These are phyloP conservation scores for Antechinus flavipes DNA, from an alignment of 2,113 vertebrate species.

Conservation along the genomic window DNA sequence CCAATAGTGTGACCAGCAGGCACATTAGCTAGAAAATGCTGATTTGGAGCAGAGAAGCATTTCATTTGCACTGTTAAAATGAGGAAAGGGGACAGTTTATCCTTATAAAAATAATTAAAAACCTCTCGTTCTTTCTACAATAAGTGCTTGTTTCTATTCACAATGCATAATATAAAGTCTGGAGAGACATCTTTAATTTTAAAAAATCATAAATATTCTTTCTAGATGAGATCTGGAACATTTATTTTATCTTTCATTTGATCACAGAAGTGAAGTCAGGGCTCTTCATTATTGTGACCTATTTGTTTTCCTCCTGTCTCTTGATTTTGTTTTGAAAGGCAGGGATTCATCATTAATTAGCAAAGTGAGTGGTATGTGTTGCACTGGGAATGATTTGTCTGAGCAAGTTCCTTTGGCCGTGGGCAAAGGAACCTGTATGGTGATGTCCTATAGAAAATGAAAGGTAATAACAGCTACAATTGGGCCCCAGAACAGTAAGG, in stretches of 20 bases:
- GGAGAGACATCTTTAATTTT: neutral
- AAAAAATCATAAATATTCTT: neutral
- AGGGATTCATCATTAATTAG: slow-evolving; percentile 11
- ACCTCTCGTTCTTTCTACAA: neutral
- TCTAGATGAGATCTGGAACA: neutral
- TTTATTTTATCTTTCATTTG: neutral
- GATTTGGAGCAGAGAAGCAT: neutral
- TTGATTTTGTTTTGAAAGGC: slow-evolving; percentile 37
- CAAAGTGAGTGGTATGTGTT: neutral
- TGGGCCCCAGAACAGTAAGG: neutral
- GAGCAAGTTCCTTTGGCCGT: neutral
- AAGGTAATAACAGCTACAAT: neutral
- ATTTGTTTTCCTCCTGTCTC: neutral
- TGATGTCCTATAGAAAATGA: neutral
- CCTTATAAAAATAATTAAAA: neutral
- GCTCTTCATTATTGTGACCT: neutral
- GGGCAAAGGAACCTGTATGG: slow-evolving; percentile 10
- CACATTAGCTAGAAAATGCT: neutral
- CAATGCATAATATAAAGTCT: neutral
- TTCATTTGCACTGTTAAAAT: neutral
- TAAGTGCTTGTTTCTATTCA: neutral
- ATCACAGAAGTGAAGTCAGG: neutral
- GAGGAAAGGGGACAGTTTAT: neutral
- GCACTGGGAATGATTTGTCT: neutral
- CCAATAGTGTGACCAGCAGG: neutral